These are phyloP conservation scores for Eretmocerus hayati DNA, from an alignment of 2,888 invertebrate genomes.

Conservation along the genomic window DNA sequence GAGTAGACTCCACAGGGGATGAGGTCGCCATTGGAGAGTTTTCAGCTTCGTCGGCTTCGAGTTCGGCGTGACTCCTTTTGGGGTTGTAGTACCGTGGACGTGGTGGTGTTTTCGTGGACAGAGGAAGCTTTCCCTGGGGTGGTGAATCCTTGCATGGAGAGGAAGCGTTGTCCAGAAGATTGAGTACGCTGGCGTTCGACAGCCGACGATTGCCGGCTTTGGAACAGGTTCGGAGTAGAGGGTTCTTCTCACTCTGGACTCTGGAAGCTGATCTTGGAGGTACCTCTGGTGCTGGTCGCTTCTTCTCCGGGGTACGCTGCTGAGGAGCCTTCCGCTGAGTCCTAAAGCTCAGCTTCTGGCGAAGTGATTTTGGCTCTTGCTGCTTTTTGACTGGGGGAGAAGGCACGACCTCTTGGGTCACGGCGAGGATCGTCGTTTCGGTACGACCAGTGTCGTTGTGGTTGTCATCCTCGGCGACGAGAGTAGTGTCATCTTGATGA, in stretches of 20 bases:
- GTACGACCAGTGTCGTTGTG: constrained; percentile 28
- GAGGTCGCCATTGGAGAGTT: no score
- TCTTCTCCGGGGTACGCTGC: constrained; percentile 22
- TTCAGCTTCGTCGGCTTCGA: constrained; percentile 7
- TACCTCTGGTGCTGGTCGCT: background rate
- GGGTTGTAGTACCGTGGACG: constrained; percentile 32
- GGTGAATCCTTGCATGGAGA: constrained; percentile 43
- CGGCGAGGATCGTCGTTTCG: background rate
- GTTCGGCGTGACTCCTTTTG: constrained; percentile 27
- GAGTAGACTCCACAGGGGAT: no score
- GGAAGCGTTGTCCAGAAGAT: constrained; percentile 37
- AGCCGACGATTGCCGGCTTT: constrained; percentile 2
- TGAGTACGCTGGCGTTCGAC: constrained; percentile 22
- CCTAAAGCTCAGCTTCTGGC: no score
- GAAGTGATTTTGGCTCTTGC: background rate
- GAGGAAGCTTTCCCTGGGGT: constrained; percentile 31
- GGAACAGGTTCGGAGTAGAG: no score
- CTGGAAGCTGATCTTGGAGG: background rate
- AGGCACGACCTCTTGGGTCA: no score
- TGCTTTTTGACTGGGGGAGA: background rate
- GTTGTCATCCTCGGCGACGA: constrained; percentile 27
- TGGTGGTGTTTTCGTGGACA: background rate
- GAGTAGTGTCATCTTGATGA: constrained; percentile 22
- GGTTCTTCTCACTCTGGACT: constrained; percentile 4
- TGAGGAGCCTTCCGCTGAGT: background rate